These are phyloP conservation scores for Listronotus bonariensis DNA, from an alignment of 1,140 invertebrate species.

Conservation along the genomic window DNA sequence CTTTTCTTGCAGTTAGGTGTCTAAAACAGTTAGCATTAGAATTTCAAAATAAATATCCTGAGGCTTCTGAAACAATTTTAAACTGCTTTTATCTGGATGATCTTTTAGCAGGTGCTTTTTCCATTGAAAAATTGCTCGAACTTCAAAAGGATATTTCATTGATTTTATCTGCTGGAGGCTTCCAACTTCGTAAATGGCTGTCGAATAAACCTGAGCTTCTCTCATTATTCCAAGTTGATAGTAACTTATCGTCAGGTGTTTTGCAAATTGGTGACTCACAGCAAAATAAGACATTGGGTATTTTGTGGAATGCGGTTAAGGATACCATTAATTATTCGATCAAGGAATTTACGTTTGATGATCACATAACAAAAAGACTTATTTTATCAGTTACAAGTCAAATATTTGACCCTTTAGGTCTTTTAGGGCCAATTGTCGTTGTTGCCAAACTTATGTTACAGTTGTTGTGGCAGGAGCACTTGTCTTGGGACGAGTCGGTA, in stretches of 20 bases:
- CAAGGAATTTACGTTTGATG: background rate
- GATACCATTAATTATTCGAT: slow-evolving; percentile 1
- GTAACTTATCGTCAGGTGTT: no score
- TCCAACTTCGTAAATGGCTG: no score
- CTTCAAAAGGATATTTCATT: no score
- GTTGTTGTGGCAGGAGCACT: background rate
- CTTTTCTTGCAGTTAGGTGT: slow-evolving; percentile 49
- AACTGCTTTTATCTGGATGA: slow-evolving; percentile 59
- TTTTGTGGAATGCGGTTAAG: background rate
- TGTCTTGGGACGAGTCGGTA: background rate
- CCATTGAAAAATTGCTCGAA: no score
- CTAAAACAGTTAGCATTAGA: slow-evolving; percentile 48
- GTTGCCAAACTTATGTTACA: slow-evolving; percentile 1
- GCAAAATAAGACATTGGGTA: background rate
- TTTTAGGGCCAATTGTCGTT: background rate
- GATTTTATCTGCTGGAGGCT: no score
- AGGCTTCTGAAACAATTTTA: slow-evolving; percentile 41
- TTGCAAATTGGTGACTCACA: background rate
- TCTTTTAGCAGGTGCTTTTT: slow-evolving; percentile 36
- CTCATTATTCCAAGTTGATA: no score
- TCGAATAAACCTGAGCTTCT: no score
- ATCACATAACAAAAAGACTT: no score
- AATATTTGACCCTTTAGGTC: slow-evolving; percentile 1
- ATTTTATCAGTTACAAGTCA: slow-evolving; percentile 8
- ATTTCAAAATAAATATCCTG: slow-evolving; percentile 37